Evolutionary conservation across 2,797 vertebrate genomes (phyloP), one percentile per base, ranked within the genome.

Genomic region (Acrossocheilus fasciatus): DNA sequence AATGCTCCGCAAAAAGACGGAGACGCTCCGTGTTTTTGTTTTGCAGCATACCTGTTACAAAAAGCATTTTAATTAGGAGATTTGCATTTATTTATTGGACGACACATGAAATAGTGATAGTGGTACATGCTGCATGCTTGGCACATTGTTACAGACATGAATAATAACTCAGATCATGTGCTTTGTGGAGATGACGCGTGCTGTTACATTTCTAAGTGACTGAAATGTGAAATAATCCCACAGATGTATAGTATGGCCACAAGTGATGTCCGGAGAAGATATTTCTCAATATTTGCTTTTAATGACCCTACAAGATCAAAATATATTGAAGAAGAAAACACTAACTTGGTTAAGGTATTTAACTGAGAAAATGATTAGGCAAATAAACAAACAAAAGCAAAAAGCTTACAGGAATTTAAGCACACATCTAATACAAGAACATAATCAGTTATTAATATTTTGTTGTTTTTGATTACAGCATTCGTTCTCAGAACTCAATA

Each of bases 51-150:
- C 64, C 17, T 1, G 11, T 76, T 54, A 14, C 47, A 14, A 7
- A 41, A 43, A 23, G 23, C 12, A 57, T 72, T 72, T 57, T 82
- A 81, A 81, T 81, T 7, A 36, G 79, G 30, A 68, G 5, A 15
- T 36, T 30, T 68, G 36, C 0, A 68, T 68, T 18, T 66, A 34
- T 34, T 66, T 66, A 36, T 68, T 18, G 14, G 26, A 36, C 0
- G 0, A 36, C 64, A 68, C 30, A 7, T 68, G 64, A 68, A 68
- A 68, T 68, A 68, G 64, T 36, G 64, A 68, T 68, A 66, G 62
- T 6, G 26, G 62, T 34, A 68, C 64, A 68, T 68, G 64, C 64
- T 68, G 64, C 15, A 68, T 68, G 64, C 15, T 30, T 34, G 64
- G 6, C 30, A 68, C 30, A 68, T 68, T 17, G 6, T 15, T 34